A percentile compares a stretch with the other conserved stretches of the same genome.
phyloP scores from a whole-genome alignment of 2,113 vertebrate genomes.

The Acinonyx jubatus region DNA sequence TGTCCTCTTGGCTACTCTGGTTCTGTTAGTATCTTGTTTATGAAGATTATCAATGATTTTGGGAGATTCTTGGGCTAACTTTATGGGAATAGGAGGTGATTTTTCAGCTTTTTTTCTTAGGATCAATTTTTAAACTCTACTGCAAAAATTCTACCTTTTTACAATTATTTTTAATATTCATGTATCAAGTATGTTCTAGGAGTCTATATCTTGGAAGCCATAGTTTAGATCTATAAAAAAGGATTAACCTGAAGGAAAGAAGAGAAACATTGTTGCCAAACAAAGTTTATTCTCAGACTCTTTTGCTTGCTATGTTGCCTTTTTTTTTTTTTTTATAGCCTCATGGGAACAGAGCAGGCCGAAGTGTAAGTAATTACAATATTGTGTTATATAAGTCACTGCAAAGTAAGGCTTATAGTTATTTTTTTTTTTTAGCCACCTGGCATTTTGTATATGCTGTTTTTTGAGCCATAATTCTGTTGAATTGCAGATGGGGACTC shows the following conservation, averaged over 20 bases:
- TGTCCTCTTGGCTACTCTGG: background rate
- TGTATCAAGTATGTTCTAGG: background rate
- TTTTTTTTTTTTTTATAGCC: background rate
- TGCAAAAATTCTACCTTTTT: conserved; percentile 23
- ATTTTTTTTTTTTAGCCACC: conserved; percentile 37
- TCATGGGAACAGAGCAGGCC: background rate
- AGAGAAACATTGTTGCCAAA: conserved; percentile 49
- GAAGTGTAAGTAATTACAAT: conserved; percentile 15
- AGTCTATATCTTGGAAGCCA: background rate
- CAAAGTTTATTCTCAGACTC: conserved; percentile 39
- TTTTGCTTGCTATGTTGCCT: background rate
- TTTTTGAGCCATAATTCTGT: conserved; percentile 43
- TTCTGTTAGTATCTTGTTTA: conserved; percentile 35
- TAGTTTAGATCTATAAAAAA: conserved; percentile 3
- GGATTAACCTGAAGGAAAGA: background rate
- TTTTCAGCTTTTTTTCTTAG: conserved; percentile 37
- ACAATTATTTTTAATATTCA: conserved; percentile 34
- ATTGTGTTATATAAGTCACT: background rate
- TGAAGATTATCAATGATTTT: conserved; percentile 40
- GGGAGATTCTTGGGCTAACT: background rate
- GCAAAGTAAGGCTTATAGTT: conserved; percentile 14
- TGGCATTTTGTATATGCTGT: conserved; percentile 19
- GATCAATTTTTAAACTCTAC: conserved; percentile 34
- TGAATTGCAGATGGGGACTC: conserved; percentile 1
- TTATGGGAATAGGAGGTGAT: background rate